These are phyloP conservation scores for Agapostemon virescens DNA, from an alignment of 2,888 invertebrate species.

Conservation along the genomic window DNA sequence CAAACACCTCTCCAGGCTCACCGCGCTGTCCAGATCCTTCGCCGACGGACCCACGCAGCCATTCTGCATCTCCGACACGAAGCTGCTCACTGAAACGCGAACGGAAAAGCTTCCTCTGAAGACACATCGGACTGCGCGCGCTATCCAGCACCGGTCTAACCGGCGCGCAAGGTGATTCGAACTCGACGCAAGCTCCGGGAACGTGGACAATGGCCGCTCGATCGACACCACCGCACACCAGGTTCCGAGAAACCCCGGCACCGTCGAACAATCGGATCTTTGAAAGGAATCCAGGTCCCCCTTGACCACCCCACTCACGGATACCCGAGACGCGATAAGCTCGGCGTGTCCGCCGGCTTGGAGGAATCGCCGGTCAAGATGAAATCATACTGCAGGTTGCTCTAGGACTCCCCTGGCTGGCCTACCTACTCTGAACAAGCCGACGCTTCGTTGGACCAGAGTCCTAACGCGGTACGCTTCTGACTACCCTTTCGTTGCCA, in stretches of 20 bases:
- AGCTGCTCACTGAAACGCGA: constrained; percentile 72
- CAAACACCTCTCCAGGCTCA: constrained; percentile 61
- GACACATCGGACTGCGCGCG: background rate
- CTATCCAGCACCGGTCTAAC: background rate
- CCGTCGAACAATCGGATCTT: constrained; percentile 62
- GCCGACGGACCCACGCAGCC: constrained; percentile 69
- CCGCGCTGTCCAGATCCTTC: constrained; percentile 69
- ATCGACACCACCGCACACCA: constrained; percentile 42
- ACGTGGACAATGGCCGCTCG: constrained; percentile 61
- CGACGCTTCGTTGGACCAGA: too few relatives aligned
- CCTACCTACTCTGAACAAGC: background rate
- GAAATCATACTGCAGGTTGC: background rate
- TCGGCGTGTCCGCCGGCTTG: constrained; percentile 9
- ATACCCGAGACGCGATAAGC: constrained; percentile 54
- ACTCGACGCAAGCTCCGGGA: constrained; percentile 49
- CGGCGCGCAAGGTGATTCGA: constrained; percentile 24
- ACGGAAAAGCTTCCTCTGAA: background rate
- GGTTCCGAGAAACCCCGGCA: constrained; percentile 59
- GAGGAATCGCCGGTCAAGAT: constrained; percentile 18
- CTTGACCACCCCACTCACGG: constrained; percentile 10
- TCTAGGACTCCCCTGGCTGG: background rate
- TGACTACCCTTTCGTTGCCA: too few relatives aligned
- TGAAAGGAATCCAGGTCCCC: constrained; percentile 55
- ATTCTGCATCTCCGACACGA: constrained; percentile 73
- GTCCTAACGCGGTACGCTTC: too few relatives aligned